A percentile compares a stretch with the other conserved stretches of the same genome.
Conservation (phyloP, 2,888 invertebrate species). For the Metacarcinus magister region DNA sequence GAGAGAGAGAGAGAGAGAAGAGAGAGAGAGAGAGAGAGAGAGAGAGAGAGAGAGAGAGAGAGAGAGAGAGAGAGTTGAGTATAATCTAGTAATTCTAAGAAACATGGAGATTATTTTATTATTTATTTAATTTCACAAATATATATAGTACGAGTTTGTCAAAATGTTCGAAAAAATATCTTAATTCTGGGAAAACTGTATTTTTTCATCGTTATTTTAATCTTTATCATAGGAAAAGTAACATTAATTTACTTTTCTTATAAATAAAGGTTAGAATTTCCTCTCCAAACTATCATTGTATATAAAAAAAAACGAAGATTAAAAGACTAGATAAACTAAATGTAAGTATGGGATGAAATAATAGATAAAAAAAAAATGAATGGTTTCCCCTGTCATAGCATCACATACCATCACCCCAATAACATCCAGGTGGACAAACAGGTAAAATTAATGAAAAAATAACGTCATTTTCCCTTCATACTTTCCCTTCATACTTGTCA, state of each 20-base stretch:
- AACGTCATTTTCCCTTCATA: not conserved
- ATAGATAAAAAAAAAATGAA: no score
- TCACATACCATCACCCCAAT: not conserved
- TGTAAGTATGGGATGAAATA: not conserved
- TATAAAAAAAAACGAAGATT: not conserved
- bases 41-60: no score
- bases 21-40: no score
- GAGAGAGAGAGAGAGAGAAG: not conserved
- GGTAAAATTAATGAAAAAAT: not conserved
- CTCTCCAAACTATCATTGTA: no score
- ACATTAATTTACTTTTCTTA: not conserved
- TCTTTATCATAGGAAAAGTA: not conserved
- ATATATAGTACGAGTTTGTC: no score
- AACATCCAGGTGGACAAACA: not conserved
- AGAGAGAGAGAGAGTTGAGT: not conserved
- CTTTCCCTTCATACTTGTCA: not conserved
- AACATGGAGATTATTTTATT: no score
- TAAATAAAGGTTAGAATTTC: not conserved
- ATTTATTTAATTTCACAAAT: no score
- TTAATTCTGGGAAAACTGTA: no score
- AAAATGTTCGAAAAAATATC: no score
- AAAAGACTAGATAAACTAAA: not conserved
- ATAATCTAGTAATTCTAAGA: no score
- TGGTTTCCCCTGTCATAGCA: no score
- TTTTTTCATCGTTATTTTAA: not conserved